phyloP scores from a whole-genome alignment of 2,797 vertebrate species.

The Pangasius sanitwongsei region DNA sequence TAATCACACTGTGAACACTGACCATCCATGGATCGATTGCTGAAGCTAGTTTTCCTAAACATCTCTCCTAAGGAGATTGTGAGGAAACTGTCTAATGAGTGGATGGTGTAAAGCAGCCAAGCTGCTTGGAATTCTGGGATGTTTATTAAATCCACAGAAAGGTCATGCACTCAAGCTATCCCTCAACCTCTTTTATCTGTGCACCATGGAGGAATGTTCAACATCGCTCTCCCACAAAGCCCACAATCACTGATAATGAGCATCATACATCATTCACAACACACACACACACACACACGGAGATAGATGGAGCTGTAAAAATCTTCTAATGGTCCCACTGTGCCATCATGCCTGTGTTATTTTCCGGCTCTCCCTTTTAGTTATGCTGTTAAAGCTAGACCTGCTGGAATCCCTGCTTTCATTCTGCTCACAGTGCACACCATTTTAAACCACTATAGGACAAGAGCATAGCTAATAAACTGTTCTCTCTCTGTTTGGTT shows the following conservation, averaged over 20 bases:
- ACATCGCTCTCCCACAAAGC: constrained; percentile 27
- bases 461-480: too few relatives aligned
- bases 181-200: constrained; percentile 54
- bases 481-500: neutral
- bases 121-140: constrained; percentile 39
- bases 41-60: neutral
- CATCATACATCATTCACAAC: neutral
- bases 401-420: neutral
- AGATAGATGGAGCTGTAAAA: neutral
- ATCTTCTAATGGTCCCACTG: neutral
- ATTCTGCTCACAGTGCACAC: too few relatives aligned
- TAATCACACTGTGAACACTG: neutral
- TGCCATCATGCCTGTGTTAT: neutral
- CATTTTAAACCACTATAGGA: too few relatives aligned
- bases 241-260: constrained; percentile 30
- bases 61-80: neutral
- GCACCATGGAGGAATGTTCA: constrained; percentile 51
- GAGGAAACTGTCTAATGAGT: constrained; percentile 6
- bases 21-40: neutral
- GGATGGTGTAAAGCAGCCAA: constrained; percentile 29
- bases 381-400: neutral
- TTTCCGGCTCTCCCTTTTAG: neutral
- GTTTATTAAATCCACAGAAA: constrained; percentile 48
- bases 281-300: neutral
- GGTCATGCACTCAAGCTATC: constrained; percentile 41